These are phyloP conservation scores for Amphibalanus amphitrite DNA, from an alignment of 1,140 invertebrate genomes.

Conservation along the genomic window DNA sequence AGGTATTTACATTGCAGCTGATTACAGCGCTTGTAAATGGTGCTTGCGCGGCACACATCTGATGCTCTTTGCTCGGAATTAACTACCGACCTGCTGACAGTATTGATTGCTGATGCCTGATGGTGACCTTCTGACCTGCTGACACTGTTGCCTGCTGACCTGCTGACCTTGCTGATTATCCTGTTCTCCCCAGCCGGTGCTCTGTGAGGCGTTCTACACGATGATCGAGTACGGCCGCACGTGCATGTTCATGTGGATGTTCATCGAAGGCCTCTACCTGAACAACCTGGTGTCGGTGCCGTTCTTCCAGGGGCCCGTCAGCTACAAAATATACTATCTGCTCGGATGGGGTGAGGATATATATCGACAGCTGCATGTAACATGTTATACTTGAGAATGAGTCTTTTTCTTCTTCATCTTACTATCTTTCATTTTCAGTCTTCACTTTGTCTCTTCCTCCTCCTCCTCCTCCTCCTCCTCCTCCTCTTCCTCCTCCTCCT, in stretches of 20 bases:
- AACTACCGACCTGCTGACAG: too few species aligned
- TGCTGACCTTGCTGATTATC: too few species aligned
- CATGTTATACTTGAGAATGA: background rate
- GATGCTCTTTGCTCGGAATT: too few species aligned
- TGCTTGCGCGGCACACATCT: too few species aligned
- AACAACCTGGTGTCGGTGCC: constrained; percentile 32
- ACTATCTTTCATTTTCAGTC: background rate
- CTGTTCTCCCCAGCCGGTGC: constrained; percentile 11
- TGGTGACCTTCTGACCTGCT: too few species aligned
- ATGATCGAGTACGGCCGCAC: constrained; percentile 38
- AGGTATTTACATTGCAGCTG: too few species aligned
- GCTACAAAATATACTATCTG: constrained; percentile 38
- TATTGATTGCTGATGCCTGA: too few species aligned
- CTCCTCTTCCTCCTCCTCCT: constrained; percentile 5
- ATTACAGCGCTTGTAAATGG: too few species aligned
- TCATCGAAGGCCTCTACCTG: constrained; percentile 37
- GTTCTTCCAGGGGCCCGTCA: constrained; percentile 17
- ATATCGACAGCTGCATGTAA: too few species aligned
- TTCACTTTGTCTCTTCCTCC: background rate
- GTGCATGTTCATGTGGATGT: constrained; percentile 43
- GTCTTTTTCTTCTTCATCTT: background rate
- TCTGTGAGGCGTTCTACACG: constrained; percentile 36
- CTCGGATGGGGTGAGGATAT: constrained; percentile 63
- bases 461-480: background rate
- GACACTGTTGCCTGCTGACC: too few species aligned